Percentiles rank a stretch among this genome's conserved stretches.
These are phyloP conservation scores for Tapirus indicus DNA, from an alignment of 2,797 vertebrate species.

Conservation along the genomic window DNA sequence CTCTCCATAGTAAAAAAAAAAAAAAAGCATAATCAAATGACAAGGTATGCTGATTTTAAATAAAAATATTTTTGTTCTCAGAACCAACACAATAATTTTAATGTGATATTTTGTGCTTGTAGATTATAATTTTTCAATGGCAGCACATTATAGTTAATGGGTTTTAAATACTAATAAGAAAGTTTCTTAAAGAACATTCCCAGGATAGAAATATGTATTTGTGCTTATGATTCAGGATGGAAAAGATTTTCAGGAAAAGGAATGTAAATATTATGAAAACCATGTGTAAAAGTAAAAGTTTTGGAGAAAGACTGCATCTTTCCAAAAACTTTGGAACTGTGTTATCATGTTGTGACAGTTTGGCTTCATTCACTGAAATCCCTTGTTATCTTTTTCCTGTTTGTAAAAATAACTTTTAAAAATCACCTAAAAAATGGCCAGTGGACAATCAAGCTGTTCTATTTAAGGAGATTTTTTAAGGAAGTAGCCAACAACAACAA, in stretches of 20 bases:
- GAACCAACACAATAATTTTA: not conserved
- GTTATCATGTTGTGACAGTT: slow-evolving; percentile 50
- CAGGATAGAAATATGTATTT: not conserved
- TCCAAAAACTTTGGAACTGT: slow-evolving; percentile 52
- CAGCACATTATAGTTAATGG: not conserved
- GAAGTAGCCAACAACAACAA: slow-evolving; percentile 38
- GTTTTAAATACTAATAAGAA: slow-evolving; percentile 28
- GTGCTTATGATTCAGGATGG: not conserved
- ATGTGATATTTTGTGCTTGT: not conserved
- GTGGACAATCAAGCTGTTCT: slow-evolving; percentile 42
- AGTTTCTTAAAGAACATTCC: not conserved
- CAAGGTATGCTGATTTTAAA: not conserved
- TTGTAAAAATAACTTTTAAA: slow-evolving; percentile 61
- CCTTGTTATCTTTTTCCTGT: slow-evolving; percentile 64
- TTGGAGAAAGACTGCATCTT: slow-evolving; percentile 36
- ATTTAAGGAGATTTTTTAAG: slow-evolving; percentile 41
- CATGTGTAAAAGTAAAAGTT: slow-evolving; percentile 32
- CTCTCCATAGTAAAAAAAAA: not conserved
- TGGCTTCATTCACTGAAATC: slow-evolving; percentile 26
- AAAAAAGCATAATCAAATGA: not conserved
- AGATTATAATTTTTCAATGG: not conserved
- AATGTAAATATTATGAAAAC: slow-evolving; percentile 74
- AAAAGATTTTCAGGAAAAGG: not conserved
- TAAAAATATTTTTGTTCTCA: not conserved
- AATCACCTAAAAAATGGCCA: slow-evolving; percentile 25